Base-by-base conservation (phyloP, 2,888 invertebrate genomes). In the Tetropium fuscum region DNA sequence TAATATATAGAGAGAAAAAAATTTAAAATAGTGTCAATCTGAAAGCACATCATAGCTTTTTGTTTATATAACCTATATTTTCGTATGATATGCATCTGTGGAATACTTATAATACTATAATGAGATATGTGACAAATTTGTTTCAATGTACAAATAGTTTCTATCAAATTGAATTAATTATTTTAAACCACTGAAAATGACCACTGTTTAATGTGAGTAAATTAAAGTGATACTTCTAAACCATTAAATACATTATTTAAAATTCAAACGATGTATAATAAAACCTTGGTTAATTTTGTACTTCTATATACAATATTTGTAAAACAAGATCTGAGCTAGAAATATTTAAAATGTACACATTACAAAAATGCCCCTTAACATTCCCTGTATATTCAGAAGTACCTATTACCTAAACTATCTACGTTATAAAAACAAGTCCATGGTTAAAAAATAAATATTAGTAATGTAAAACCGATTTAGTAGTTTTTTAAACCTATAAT, bases 361-460 rank as follows among this genome's bases (percentile, higher is more conserved):
- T 13, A 27, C 3, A 15, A 44, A 40, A 19, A 11, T 22, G 15
- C 20, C 7, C 11, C 19, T 25, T 10, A 40, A 51, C 51, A 51
- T 25, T 51, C 51, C 51, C 51, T 51, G 51, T 51, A 51, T 51
- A 51, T 51, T 51, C 40, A 51, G 51, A 51, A 51, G 40, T 51
- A 51, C 51, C 51, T 51, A 40, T 40, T 27, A 40, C 40, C 40
- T 51, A 51, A 40, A 18, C 18, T 51, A 51, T 51, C 51, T 51
- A 51, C 16, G 34, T 48, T 48, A 48, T 48, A 51, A 51, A 38
- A 40, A 44, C 44, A 44, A 44, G 44, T 44, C 36, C 36, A 49
- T 40, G 18, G 38, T 51, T 40, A 51, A 25, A 51, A 51, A 51
- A 18, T 27, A 51, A 27, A 27, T 44, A 51, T 51, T 51, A 40